A percentile compares a stretch with the other conserved stretches of the same genome.
Evolutionary conservation across 2,113 vertebrate species (phyloP).

Genomic region (Microcebus griseorufus): DNA sequence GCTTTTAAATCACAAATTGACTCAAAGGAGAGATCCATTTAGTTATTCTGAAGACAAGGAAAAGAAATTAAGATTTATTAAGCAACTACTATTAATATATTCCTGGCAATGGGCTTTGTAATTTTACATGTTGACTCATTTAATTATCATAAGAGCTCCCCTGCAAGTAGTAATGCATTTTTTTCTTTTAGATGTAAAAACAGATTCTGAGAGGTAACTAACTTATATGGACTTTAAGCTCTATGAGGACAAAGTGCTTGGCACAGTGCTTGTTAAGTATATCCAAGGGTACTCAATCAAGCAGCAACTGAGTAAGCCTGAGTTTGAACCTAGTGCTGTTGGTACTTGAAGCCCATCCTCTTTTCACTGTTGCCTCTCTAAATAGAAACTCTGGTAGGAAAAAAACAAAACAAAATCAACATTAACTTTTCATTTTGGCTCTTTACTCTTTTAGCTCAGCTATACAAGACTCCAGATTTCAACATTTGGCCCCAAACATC

Average conservation of each 20-base stretch:
- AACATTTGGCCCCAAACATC: constrained; percentile 45
- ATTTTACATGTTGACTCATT: constrained; percentile 1
- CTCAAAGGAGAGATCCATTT: constrained; percentile 20
- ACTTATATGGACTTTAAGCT: not conserved
- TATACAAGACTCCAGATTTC: constrained; percentile 48
- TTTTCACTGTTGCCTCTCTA: not conserved
- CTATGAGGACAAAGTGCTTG: not conserved
- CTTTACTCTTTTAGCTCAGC: constrained; percentile 40
- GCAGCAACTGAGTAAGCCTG: not conserved
- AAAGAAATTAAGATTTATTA: not conserved
- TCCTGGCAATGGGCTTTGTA: not conserved
- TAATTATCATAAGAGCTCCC: not conserved
- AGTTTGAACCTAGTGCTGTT: constrained; percentile 1
- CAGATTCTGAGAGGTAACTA: not conserved
- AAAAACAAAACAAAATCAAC: not conserved
- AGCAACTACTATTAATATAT: not conserved
- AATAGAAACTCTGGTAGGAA: not conserved
- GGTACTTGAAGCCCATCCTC: not conserved
- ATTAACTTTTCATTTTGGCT: constrained; percentile 37
- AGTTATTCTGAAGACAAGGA: not conserved
- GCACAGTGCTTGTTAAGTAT: not conserved
- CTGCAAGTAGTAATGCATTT: not conserved
- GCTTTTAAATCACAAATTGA: constrained; percentile 21
- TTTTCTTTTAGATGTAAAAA: not conserved
- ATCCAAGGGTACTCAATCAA: not conserved